These are phyloP conservation scores for Acanthornis magna DNA, from an alignment of 2,797 vertebrate genomes.

Conservation along the genomic window DNA sequence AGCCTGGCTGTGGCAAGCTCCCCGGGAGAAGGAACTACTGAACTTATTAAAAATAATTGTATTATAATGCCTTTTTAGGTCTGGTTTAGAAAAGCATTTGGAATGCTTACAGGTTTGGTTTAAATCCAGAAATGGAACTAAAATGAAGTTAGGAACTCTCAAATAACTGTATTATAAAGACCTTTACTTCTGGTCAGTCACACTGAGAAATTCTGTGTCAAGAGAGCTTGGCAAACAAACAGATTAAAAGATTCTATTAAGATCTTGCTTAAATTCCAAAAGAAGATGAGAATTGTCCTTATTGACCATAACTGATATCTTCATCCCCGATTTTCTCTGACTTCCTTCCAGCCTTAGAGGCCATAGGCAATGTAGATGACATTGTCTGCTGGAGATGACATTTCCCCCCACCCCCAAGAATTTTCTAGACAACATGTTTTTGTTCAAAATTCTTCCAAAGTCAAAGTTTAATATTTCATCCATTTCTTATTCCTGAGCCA, in stretches of 20 bases:
- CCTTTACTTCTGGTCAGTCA: neutral
- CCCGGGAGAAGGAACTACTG: accelerated
- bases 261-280: neutral
- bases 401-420: neutral
- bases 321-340: neutral
- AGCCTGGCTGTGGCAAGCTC: neutral
- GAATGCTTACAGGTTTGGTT: neutral
- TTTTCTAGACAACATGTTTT: neutral
- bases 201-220: neutral
- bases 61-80: neutral
- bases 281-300: neutral
- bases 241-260: neutral
- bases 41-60: neutral
- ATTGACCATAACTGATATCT: neutral
- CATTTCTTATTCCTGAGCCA: neutral
- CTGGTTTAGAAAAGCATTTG: neutral
- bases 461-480: neutral
- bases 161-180: neutral
- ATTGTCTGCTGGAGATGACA: neutral
- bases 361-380: accelerated
- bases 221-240: neutral
- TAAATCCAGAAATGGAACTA: neutral
- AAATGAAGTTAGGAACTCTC: neutral
- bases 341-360: neutral
- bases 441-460: neutral